phyloP scores from a whole-genome alignment of 2,888 invertebrate species.

The Napeogenes inachia region DNA sequence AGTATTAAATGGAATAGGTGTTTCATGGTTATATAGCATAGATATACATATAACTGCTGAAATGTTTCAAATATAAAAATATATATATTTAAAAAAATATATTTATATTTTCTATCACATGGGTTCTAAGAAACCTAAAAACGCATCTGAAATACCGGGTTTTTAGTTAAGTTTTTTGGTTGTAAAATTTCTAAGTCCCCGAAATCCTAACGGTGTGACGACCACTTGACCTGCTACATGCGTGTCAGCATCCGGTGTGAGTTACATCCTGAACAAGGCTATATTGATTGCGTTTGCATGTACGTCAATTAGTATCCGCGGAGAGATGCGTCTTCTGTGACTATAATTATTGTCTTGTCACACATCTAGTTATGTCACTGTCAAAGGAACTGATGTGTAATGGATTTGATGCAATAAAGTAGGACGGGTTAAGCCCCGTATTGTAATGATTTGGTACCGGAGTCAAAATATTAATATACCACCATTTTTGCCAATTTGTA shows the following conservation, averaged over 20 bases:
- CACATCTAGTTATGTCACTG: conserved; percentile 54
- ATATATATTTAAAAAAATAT: too few species aligned
- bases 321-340: conserved; percentile 68
- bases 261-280: conserved; percentile 61
- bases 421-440: conserved; percentile 20
- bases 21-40: too few species aligned
- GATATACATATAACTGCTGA: too few species aligned
- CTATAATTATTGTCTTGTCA: conserved; percentile 70
- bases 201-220: conserved; percentile 15
- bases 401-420: conserved; percentile 30
- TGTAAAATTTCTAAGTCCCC: conserved; percentile 1
- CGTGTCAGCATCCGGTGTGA: conserved; percentile 41
- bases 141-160: not conserved
- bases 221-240: conserved; percentile 23
- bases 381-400: conserved; percentile 49
- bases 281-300: conserved; percentile 76
- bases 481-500: not conserved
- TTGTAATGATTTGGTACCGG: conserved; percentile 18
- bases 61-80: too few species aligned
- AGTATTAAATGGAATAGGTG: too few species aligned
- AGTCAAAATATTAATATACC: conserved; percentile 9
- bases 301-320: conserved; percentile 73
- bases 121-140: too few species aligned
- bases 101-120: too few species aligned
- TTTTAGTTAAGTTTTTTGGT: not conserved